Evolutionary conservation across 2,797 vertebrate species (phyloP), one percentile per base, ranked within the genome.

Genomic region (Takifugu rubripes): DNA sequence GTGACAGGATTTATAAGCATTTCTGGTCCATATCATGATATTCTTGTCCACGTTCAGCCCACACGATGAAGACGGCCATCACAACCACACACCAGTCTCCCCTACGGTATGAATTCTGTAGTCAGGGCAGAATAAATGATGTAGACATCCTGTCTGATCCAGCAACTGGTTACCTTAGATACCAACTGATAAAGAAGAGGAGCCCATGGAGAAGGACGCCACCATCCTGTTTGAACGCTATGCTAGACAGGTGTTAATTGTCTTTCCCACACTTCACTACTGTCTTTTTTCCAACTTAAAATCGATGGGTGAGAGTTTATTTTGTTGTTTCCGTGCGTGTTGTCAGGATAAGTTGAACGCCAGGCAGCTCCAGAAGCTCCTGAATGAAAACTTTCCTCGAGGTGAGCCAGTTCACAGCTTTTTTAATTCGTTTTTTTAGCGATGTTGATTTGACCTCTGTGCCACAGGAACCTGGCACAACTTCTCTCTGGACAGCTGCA

Each of bases 291-390:
- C 27, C 4, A 1, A 42, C 25, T 24, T 33, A 48, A 29, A 31
- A 17, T 14, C 64, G 9, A 10, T 12, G 58, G 33, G 12, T 40
- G 14, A 40, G 11, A 5, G 36, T 40, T 40, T 40, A 6, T 31
- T 36, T 27, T 53, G 12, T 40, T 24, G 24, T 58, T 27, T 46
- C 12, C 12, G 36, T 40, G 0, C 56, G 2, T 69, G 45, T 44
- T 46, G 3, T 53, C 56, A 86, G 84, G 66, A 47, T 5, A 52
- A 76, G 33, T 69, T 87, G 36, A 46, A 9, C 3, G 4, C 46
- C 45, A 9, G 1, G 11, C 78, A 79, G 64, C 76, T 87, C 15
- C 67, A 62, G 51, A 78, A 6, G 40, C 72, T 87, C 42, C 68
- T 87, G 49, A 81, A 64, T 50, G 68, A 81, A 46, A 63, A 53